These are phyloP conservation scores for Archaeoteleia sp. DNA, from an alignment of 2,888 invertebrate species.

Conservation along the genomic window DNA sequence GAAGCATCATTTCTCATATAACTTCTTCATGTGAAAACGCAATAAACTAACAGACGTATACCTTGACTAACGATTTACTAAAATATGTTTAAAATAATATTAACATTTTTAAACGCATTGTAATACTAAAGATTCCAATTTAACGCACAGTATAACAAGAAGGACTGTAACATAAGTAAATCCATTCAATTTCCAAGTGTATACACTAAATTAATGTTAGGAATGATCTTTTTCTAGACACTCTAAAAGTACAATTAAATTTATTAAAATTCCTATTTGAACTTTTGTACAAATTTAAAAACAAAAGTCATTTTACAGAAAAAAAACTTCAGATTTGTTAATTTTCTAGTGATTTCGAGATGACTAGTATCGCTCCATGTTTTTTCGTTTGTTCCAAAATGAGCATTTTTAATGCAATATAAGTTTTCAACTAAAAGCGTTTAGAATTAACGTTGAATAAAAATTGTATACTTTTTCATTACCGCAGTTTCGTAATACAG, in stretches of 20 bases:
- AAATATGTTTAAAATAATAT: neutral
- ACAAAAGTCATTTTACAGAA: neutral
- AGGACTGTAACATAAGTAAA: constrained; percentile 20
- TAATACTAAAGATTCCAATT: constrained; percentile 15
- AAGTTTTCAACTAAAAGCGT: too few relatives aligned
- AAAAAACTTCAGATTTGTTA: constrained; percentile 3
- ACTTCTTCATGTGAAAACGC: too few relatives aligned
- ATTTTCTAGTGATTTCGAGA: too few relatives aligned
- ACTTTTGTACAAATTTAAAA: too few relatives aligned
- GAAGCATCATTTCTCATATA: too few relatives aligned
- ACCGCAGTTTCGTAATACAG: too few relatives aligned
- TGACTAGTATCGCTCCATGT: too few relatives aligned
- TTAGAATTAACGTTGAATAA: too few relatives aligned
- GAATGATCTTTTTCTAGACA: constrained; percentile 13
- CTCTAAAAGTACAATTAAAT: neutral
- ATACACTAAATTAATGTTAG: constrained; percentile 1
- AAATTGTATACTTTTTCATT: too few relatives aligned
- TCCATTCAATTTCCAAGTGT: neutral
- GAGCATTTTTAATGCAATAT: too few relatives aligned
- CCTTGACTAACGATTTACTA: constrained; percentile 2
- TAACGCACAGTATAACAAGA: constrained; percentile 13
- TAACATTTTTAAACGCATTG: neutral
- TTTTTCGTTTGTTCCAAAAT: too few relatives aligned
- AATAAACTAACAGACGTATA: too few relatives aligned
- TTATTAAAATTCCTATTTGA: neutral